phyloP scores from a whole-genome alignment of 2,888 invertebrate species.

The Microdon myrmicae region DNA sequence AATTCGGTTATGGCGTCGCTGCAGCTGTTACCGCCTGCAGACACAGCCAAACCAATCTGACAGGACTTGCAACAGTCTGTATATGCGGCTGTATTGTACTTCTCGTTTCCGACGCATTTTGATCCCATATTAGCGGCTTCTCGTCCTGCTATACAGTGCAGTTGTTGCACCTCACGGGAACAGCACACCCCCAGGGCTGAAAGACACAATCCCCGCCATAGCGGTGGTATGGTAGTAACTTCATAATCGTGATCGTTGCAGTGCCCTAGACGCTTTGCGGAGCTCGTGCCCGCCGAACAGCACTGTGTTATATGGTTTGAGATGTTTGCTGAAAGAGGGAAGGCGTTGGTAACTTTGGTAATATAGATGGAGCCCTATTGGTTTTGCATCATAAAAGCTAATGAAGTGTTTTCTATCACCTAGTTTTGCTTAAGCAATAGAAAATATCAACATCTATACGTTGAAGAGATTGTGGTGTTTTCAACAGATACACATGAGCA shows the following conservation, averaged over 20 bases:
- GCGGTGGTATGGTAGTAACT: constrained; percentile 69
- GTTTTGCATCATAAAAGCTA: too few relatives aligned
- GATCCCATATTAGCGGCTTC: constrained; percentile 59
- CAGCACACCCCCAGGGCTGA: constrained; percentile 76
- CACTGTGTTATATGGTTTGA: constrained; percentile 65
- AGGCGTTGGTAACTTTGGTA: background rate
- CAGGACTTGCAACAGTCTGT: constrained; percentile 75
- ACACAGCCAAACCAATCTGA: constrained; percentile 72
- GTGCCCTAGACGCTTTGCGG: constrained; percentile 67
- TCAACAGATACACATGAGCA: too few relatives aligned
- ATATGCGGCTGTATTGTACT: constrained; percentile 57
- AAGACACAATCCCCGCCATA: constrained; percentile 72
- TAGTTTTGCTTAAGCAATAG: too few relatives aligned
- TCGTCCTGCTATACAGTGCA: constrained; percentile 62
- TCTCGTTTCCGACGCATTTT: constrained; percentile 57
- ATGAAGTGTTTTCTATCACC: too few relatives aligned
- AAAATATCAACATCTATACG: too few relatives aligned
- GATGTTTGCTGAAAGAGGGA: constrained; percentile 53
- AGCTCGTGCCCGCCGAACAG: constrained; percentile 69
- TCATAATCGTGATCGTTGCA: constrained; percentile 69
- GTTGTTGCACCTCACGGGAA: constrained; percentile 68
- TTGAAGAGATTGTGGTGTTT: too few relatives aligned
- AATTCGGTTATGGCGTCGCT: constrained; percentile 68
- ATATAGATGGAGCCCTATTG: too few relatives aligned
- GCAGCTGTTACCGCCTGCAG: constrained; percentile 69